Conservation (phyloP, 2,113 vertebrate species). For the Bubo scandiacus region DNA sequence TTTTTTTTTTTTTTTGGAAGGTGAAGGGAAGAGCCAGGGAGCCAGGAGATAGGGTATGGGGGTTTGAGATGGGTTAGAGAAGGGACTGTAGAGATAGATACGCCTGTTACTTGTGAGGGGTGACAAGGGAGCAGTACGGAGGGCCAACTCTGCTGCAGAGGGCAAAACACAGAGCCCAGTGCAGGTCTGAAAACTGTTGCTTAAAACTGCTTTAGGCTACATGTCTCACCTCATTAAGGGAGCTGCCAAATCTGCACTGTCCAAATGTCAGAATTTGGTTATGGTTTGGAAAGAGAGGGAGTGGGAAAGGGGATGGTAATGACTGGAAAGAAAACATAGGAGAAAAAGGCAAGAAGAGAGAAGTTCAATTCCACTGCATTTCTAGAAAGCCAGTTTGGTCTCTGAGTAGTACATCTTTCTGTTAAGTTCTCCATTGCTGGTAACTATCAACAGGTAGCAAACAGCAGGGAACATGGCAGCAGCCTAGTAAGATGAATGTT, state of each 20-base stretch:
- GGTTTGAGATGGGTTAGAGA: not conserved
- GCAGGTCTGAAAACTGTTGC: not conserved
- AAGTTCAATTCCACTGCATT: not conserved
- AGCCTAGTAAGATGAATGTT: not conserved
- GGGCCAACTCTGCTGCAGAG: not conserved
- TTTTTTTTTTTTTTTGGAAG: not conserved
- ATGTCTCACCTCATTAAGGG: not conserved
- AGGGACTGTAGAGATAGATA: not conserved
- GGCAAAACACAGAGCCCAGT: not conserved
- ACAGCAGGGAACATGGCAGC: not conserved
- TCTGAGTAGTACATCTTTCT: not conserved
- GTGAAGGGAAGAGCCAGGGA: not conserved
- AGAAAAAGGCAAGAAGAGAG: not conserved
- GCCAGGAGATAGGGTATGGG: not conserved
- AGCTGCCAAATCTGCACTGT: not conserved
- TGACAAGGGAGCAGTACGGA: not conserved
- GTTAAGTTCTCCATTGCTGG: not conserved
- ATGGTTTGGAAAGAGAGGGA: not conserved
- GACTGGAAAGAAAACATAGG: not conserved
- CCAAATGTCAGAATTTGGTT: not conserved
- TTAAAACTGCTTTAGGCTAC: not conserved
- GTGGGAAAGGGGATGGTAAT: too few species aligned
- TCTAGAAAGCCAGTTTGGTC: not conserved
- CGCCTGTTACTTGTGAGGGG: not conserved
- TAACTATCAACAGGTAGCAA: not conserved